Evolutionary conservation across 2,888 invertebrate genomes (phyloP), one percentile per base, ranked within the genome.

Genomic region (Lysandra bellargus): DNA sequence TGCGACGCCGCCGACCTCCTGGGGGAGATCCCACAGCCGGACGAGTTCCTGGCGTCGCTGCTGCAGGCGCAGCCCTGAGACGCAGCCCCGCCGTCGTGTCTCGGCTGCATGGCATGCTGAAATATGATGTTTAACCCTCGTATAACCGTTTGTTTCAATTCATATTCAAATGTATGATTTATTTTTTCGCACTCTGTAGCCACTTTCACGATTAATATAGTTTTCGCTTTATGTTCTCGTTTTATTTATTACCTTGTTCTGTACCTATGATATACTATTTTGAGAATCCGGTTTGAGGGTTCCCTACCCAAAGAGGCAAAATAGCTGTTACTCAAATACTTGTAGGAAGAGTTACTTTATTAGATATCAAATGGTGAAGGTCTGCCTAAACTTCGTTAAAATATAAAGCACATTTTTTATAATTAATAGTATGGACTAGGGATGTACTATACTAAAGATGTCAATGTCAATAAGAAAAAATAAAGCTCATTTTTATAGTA

Each of bases 1-100:
- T 98, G 98, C 92, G 99, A 99, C 96, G 98, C 98, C 83, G 96
- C 97, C 84, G 98, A 98, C 96, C 91, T 97, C 83, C 94, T 97
- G 83, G 96, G 95, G 82, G 96, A 96, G 82, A 95, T 97, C 82
- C 93, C 96, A 44, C 96, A 96, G 83, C 96, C 97, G 73, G 96
- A 96, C 82, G 89, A 86, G 57, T 91, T 91, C 87, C 87, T 94
- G 9, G 89, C 87, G 80, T 83, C 85, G 2, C 82, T 90, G 7
- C 78, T 94, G n/a, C 87, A 89, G 78, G 91, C 88, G 78, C 90
- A 89, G 81, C 93, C 94, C 80, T 93, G 90, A 92, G 88, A 2
- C 81, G 72, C 78, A 83, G 87, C 85, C 85, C 60, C 84, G 23
- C 49, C 72, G 86, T 87, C 83, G 23, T 91, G 90, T 86, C 88